A percentile compares a stretch with the other conserved stretches of the same genome.
Evolutionary conservation across 2,888 invertebrate genomes (phyloP).

Genomic region (Graphium colonna): DNA sequence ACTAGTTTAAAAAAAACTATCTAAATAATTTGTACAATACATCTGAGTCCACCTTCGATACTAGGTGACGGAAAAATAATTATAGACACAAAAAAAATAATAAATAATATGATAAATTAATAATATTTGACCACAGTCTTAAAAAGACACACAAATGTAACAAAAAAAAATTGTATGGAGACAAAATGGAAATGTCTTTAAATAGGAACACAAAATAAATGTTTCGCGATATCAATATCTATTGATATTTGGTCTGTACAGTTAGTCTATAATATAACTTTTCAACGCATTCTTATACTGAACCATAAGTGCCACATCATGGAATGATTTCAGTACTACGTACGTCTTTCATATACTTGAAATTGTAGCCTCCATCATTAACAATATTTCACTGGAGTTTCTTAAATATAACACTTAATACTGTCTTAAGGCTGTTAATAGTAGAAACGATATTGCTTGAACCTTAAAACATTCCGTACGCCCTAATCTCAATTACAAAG

Average conservation of each 20-base stretch:
- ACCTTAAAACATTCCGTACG: conserved; percentile 58
- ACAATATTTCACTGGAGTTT: conserved; percentile 41
- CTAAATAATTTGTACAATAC: conserved; percentile 77
- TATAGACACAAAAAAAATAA: conserved; percentile 61
- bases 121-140: conserved; percentile 73
- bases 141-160: conserved; percentile 60
- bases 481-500: conserved; percentile 43
- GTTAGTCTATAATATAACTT: conserved; percentile 34
- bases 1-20: conserved; percentile 51
- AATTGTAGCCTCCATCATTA: conserved; percentile 64
- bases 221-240: conserved; percentile 40
- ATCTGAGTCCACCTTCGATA: conserved; percentile 59
- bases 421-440: conserved; percentile 59
- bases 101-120: conserved; percentile 76
- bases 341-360: conserved; percentile 40
- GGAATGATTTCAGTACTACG: conserved; percentile 59
- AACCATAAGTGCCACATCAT: conserved; percentile 39
- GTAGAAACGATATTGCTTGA: conserved; percentile 47
- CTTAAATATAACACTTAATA: conserved; percentile 60
- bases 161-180: conserved; percentile 44
- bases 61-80: conserved; percentile 59
- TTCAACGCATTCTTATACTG: conserved; percentile 34
- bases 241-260: conserved; percentile 60
- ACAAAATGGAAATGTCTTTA: conserved; percentile 61
- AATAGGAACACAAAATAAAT: conserved; percentile 66